Percentiles rank a stretch among this genome's conserved stretches.
Evolutionary conservation across 1,140 invertebrate genomes (phyloP).

Genomic region (Tetramorium parvispinum): DNA sequence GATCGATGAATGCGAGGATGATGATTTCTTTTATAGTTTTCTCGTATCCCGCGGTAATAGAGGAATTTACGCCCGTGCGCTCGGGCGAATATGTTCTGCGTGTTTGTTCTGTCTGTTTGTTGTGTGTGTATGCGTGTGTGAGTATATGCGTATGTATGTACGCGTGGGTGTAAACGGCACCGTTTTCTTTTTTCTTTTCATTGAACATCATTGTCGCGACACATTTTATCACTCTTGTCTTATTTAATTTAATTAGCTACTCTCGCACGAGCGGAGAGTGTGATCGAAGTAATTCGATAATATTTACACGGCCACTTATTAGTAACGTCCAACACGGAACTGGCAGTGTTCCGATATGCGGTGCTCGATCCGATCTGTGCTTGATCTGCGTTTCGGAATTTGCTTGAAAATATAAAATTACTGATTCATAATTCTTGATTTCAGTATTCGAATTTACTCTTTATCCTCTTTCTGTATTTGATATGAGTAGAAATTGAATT

Average conservation of each 20-base stretch:
- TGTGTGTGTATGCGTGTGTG: not conserved
- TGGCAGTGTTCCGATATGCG: constrained; percentile 58
- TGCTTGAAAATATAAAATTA: not conserved
- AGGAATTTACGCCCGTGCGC: not conserved
- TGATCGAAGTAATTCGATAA: constrained; percentile 63
- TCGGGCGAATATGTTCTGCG: not conserved
- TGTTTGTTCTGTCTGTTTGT: constrained; percentile 6
- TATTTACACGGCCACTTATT: constrained; percentile 70
- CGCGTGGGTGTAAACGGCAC: constrained; percentile 31
- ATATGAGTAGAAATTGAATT: not conserved
- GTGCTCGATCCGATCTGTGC: constrained; percentile 50
- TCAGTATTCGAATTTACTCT: not conserved
- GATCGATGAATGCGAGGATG: constrained; percentile 52
- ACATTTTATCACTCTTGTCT: constrained; percentile 42
- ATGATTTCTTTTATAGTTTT: constrained; percentile 20
- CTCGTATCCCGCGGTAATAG: constrained; percentile 21
- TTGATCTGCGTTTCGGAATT: not conserved
- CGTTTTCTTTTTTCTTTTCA: constrained; percentile 16
- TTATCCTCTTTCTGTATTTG: not conserved
- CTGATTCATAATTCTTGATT: not conserved
- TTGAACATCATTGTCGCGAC: constrained; percentile 58
- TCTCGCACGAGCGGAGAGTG: constrained; percentile 51
- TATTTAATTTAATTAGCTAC: constrained; percentile 60
- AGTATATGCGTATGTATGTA: not conserved
- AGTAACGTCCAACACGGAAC: constrained; percentile 54